A percentile compares a stretch with the other conserved stretches of the same genome.
Evolutionary conservation across 2,888 invertebrate genomes (phyloP).

Genomic region (Conops quadrifasciatus): DNA sequence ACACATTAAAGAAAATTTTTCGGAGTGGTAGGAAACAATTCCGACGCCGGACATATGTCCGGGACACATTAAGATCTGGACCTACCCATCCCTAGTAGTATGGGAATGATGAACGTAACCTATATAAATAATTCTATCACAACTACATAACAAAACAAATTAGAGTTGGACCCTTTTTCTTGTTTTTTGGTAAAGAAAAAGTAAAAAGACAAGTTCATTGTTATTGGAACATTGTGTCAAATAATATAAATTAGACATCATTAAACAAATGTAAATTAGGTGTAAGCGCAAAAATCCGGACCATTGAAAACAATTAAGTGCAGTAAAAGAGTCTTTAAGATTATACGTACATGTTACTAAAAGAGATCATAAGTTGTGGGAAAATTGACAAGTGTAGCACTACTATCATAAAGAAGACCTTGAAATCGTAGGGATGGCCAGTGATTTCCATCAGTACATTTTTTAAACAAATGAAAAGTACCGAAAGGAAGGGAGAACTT

Average conservation of each 20-base stretch:
- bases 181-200: no score
- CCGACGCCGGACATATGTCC: no score
- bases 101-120: conserved; percentile 31
- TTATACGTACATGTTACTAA: conserved; percentile 6
- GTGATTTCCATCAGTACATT: conserved; percentile 40
- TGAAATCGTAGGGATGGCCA: conserved; percentile 46
- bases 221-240: no score
- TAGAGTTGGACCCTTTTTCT: conserved; percentile 31
- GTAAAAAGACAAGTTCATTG: no score
- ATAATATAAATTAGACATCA: no score
- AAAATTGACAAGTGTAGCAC: conserved; percentile 31
- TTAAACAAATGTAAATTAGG: no score
- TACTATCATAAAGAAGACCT: conserved; percentile 44
- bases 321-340: not conserved
- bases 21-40: no score
- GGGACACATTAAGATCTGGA: no score
- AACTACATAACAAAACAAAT: conserved; percentile 36
- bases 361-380: conserved; percentile 27
- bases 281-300: not conserved
- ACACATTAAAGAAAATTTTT: no score
- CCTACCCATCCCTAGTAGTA: not conserved
- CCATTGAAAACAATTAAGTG: not conserved
- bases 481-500: conserved; percentile 29
- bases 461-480: conserved; percentile 25
- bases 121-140: conserved; percentile 16